Evolutionary conservation across 2,113 vertebrate species (phyloP), one percentile per base, ranked within the genome.

Genomic region (Corynorhinus townsendii): DNA sequence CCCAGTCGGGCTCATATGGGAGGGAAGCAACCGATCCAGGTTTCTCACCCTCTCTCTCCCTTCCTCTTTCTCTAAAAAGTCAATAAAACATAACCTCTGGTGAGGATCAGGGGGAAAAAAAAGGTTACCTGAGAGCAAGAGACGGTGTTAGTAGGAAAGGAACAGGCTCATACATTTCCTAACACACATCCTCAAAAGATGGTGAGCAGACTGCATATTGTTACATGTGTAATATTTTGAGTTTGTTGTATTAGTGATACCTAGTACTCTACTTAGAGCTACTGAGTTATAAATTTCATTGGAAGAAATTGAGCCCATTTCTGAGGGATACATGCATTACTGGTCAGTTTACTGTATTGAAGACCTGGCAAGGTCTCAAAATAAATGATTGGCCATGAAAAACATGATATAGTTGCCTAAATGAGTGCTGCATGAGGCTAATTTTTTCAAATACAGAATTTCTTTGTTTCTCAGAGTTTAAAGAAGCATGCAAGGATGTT

Each of bases 101-200:
- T 68, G 33, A 33, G 30, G 64, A 66, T 33, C 14, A 33, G 28
- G 62, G 12, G 2, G 5, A 7, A 17, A 33, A 17, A 33, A 45
- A 83, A 94, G 83, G 9, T 19, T 33, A 82, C 40, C 16, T 22
- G 12, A 90, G 77, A 91, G 20, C 10, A 45, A 38, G 12, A 38
- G 4, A 38, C 0, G 26, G 17, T 62, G 2, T 28, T 38, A 19
- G 5, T 7, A 76, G 1, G 19, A 1, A 8, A 40, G 10, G 12
- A 11, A 52, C 3, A 3, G 7, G 9, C 64, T 92, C 24, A 1
- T 3, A 3, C 12, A 30, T 19, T 33, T 72, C 30, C 47, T 76
- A 47, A 59, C 6, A 43, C 9, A 26, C 45, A 81, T 16, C 17
- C 7, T 56, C 30, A 33, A 84, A 75, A 69, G n/a, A 72, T 3